Evolutionary conservation across 2,797 vertebrate species (phyloP), one percentile per base, ranked within the genome.

Genomic region (Notoglanidium macrostoma): DNA sequence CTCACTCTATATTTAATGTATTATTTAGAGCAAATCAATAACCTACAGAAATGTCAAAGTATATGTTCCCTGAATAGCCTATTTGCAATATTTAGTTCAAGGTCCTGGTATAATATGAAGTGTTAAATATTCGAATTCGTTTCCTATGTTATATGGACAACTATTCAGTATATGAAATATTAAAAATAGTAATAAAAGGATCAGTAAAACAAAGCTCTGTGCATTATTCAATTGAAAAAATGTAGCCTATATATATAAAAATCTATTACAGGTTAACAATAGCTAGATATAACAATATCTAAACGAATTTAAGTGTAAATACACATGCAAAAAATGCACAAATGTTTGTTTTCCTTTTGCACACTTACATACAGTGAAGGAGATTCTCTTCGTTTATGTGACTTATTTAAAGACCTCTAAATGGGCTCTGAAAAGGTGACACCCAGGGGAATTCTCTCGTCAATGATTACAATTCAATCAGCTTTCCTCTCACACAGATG

Each of bases 321-420:
- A 21, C 14, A 29, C n/a, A 40, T 57, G 76, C n/a, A 78, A n/a
- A 65, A 82, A n/a, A 19, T 49, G 59, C 26, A 51, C 32, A 26
- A 59, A 14, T 78, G 29, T 0, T 26, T 32, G 32, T 32, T 78
- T 29, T 3, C 21, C 7, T 29, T 67, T 29, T 67, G 61, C 26
- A 82, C 61, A 51, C 3, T 26, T 49, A 49, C 14, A 67, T 51
- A 54, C 0, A 32, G 21, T 72, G 35, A 44, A 85, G 40, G 68
- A 35, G 1, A 63, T 63, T 81, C 84, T 88, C 65, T 82, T 61
- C 46, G 79, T 82, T 89, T 80, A 21, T 68, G 95, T 95, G 76
- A 96, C 95, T 95, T 94, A 95, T 95, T 87, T 91, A 95, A 94
- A 90, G 57, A 86, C 92, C 92, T 89, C 74, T 74, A 88, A 86